Base-by-base conservation (phyloP, 2,888 invertebrate species). In the Salpingus planirostris region DNA sequence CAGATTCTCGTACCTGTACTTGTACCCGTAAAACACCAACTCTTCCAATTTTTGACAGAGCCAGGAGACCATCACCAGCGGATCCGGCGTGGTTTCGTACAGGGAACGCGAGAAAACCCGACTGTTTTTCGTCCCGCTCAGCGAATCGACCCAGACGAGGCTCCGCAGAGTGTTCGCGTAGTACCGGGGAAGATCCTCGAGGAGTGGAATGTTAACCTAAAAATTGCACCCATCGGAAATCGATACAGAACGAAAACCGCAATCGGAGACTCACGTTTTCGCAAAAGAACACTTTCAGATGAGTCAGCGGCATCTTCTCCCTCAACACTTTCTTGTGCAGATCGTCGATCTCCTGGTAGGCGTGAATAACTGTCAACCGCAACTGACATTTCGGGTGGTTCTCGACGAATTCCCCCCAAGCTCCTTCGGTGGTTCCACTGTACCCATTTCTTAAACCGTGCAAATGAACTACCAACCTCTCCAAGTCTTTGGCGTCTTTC, bases 251-350 rank as follows among this genome's bases (percentile, higher is more conserved):
- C 6, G 13, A 25, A 24, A 15, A 13, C 18, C 13, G 12, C 28
- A 18, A 18, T 18, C 8, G 5, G 18, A 18, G 18, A 59, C 65
- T 63, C 60, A 73, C 73, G 56, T 68, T 65, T 60, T 79, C 77
- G 59, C 83, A 83, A 64, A 84, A 85, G 46, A 83, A 71, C 32
- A 79, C 78, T 53, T 80, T 75, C 29, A 84, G 68, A 59, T 81
- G 80, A 12, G 79, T 74, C 12, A 85, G 65, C 11, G 83, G 84
- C 80, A 85, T 80, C 33, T 73, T 69, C 24, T 72, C 72, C 44
- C 73, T 72, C 29, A 85, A 61, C 44, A 85, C 77, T 40, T 73
- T 68, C 25, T 67, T 60, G 36, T 80, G 71, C 42, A 83, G 62
- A 37, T 70, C 65, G 42, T 69, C 66, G 11, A 80, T 74, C 27